Evolutionary conservation across 2,113 vertebrate genomes (phyloP).

Genomic region (Brachypteracias leptosomus): DNA sequence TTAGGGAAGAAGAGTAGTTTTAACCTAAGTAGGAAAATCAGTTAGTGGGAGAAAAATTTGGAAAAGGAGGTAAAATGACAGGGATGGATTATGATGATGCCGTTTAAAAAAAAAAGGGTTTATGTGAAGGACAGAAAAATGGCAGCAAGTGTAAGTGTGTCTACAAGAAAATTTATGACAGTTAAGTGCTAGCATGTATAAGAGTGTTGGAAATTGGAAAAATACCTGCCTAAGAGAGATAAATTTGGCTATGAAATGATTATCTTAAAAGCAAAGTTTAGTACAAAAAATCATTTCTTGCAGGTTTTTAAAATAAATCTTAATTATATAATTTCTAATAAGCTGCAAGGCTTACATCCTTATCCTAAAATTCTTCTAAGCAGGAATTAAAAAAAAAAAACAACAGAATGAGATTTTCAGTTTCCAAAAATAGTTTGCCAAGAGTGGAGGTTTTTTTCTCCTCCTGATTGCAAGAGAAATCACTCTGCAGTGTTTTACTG

Average conservation of each 20-base stretch:
- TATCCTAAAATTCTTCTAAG: slow-evolving; percentile 40
- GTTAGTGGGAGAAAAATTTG: background rate
- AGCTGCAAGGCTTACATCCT: slow-evolving; percentile 25
- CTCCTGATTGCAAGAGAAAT: slow-evolving; percentile 46
- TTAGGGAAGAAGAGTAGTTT: background rate
- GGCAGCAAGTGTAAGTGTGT: background rate
- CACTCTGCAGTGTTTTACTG: slow-evolving; percentile 37
- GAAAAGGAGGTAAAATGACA: background rate
- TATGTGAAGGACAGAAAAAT: background rate
- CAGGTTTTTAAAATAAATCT: background rate
- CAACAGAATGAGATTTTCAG: slow-evolving; percentile 33
- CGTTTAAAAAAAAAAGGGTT: background rate
- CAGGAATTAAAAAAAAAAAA: slow-evolving; percentile 9
- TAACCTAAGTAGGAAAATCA: background rate
- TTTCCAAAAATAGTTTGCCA: slow-evolving; percentile 52
- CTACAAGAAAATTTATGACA: background rate
- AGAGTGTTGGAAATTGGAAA: background rate
- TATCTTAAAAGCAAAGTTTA: slow-evolving; percentile 10
- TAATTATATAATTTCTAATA: slow-evolving; percentile 41
- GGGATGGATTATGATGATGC: background rate
- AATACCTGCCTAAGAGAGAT: background rate
- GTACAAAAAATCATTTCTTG: background rate
- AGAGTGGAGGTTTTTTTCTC: background rate
- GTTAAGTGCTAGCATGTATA: background rate
- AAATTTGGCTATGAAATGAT: background rate